Evolutionary conservation across 2,888 invertebrate species (phyloP).

Genomic region (Chromoteleia sp.): DNA sequence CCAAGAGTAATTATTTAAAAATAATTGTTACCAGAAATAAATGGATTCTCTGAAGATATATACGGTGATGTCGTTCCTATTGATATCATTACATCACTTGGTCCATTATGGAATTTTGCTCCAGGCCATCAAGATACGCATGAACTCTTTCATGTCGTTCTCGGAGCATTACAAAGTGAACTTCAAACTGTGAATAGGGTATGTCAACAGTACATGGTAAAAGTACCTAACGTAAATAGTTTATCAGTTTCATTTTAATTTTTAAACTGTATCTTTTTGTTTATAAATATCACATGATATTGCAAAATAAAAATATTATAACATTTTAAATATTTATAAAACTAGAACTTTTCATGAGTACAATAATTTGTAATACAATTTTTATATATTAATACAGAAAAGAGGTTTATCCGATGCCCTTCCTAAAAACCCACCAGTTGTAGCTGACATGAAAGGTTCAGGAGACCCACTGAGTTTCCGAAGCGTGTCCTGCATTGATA

Average conservation of each 20-base stretch:
- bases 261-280: no score
- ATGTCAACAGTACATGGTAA: no score
- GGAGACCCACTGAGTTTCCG: constrained; percentile 77
- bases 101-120: constrained; percentile 93
- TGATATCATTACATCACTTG: constrained; percentile 87
- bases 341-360: no score
- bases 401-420: constrained; percentile 92
- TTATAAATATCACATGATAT: no score
- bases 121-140: constrained; percentile 97
- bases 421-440: constrained; percentile 73
- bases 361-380: no score
- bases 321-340: no score
- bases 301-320: no score
- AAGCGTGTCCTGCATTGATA: constrained; percentile 82
- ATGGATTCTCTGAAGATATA: constrained; percentile 80
- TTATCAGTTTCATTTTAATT: no score
- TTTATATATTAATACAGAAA: no score
- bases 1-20: constrained; percentile 2
- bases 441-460: constrained; percentile 75
- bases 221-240: no score
- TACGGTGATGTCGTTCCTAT: constrained; percentile 81
- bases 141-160: constrained; percentile 94
- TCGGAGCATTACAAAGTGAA: constrained; percentile 96
- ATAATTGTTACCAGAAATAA: constrained; percentile 75
- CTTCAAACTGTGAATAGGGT: constrained; percentile 87